A percentile compares a stretch with the other conserved stretches of the same genome.
phyloP scores from a whole-genome alignment of 2,797 vertebrate species.

The Aotus griseimembra region DNA sequence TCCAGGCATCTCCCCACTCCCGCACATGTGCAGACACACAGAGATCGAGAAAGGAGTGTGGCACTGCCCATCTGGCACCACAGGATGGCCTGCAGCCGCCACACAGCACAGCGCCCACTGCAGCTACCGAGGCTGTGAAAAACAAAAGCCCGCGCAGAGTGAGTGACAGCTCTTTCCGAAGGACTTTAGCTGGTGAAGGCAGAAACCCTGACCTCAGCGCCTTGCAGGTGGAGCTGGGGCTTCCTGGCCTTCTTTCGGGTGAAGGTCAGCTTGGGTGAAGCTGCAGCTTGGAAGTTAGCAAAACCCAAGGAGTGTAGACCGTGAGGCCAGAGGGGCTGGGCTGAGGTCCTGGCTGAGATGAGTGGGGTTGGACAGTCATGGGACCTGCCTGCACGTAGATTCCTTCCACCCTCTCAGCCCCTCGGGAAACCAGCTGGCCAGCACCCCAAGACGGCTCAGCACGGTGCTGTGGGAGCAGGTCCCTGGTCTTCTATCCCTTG shows the following conservation, averaged over 20 bases:
- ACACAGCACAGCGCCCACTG: accelerated
- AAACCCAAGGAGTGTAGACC: neutral
- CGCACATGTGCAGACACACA: accelerated
- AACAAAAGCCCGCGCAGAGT: accelerated
- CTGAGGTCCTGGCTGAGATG: neutral
- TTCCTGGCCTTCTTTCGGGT: neutral
- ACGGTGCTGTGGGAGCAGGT: accelerated
- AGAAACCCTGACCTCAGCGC: accelerated
- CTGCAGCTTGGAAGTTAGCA: neutral
- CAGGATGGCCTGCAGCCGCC: neutral
- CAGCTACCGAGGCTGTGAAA: accelerated
- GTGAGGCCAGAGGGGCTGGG: accelerated
- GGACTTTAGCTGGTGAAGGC: accelerated
- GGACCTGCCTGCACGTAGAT: accelerated
- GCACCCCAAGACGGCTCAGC: neutral
- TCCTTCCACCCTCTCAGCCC: neutral
- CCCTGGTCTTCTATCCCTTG: accelerated
- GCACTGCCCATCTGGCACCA: accelerated
- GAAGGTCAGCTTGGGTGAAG: neutral
- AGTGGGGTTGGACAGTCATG: too few relatives aligned
- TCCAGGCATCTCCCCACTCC: neutral
- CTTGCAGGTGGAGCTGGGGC: accelerated
- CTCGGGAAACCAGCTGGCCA: neutral
- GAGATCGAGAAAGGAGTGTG: neutral
- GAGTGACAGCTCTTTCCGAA: accelerated